Evolutionary conservation across 1,140 invertebrate species (phyloP).

Genomic region (Drosophila sturtevanti): DNA sequence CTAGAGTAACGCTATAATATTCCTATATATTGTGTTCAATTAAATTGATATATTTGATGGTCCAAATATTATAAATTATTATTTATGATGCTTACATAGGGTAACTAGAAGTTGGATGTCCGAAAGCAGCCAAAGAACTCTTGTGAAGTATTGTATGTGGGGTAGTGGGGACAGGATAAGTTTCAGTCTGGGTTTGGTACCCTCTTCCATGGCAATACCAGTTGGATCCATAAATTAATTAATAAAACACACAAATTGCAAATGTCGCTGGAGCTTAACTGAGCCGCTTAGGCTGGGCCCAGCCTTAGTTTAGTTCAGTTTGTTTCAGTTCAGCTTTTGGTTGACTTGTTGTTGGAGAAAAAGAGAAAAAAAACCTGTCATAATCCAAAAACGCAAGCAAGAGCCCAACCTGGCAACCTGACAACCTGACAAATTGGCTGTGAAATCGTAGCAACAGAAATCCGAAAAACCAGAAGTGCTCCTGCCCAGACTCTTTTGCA

Average conservation of each 20-base stretch:
- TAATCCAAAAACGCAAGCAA: slow-evolving; percentile 49
- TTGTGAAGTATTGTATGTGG: neutral
- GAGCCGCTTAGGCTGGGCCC: neutral
- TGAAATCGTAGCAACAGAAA: slow-evolving; percentile 23
- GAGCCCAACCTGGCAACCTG: slow-evolving; percentile 29
- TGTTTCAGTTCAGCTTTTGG: slow-evolving; percentile 1
- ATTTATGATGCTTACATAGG: no score
- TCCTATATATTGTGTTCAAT: no score
- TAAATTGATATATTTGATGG: no score
- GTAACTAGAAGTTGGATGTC: neutral
- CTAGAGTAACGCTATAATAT: no score
- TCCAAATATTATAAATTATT: no score
- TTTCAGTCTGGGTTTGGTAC: neutral
- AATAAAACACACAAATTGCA: slow-evolving; percentile 60
- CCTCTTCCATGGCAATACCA: slow-evolving; percentile 33
- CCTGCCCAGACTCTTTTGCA: slow-evolving; percentile 43
- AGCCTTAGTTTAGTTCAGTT: slow-evolving; percentile 14
- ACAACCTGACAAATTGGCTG: slow-evolving; percentile 58
- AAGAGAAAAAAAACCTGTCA: slow-evolving; percentile 57
- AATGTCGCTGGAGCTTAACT: neutral
- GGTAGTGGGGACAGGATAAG: neutral
- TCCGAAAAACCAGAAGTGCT: slow-evolving; percentile 50
- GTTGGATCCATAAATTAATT: slow-evolving; percentile 57
- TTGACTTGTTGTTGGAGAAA: slow-evolving; percentile 9
- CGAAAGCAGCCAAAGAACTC: no score